Conservation (phyloP, 2,888 invertebrate species). For the Leucozona laternaria region DNA sequence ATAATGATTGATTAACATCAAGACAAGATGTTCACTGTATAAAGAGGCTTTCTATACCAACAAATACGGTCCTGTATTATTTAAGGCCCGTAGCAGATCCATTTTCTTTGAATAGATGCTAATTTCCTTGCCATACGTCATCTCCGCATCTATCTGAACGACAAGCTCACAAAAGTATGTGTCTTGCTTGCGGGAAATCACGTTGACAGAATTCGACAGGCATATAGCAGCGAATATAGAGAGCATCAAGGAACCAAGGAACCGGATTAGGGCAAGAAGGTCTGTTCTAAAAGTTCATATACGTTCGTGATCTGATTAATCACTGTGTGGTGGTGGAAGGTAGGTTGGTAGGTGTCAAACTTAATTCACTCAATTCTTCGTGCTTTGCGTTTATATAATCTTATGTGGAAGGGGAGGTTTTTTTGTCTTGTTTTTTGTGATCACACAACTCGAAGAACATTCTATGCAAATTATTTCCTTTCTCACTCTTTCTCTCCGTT, state of each 20-base stretch:
- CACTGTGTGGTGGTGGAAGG: slow-evolving; percentile 14
- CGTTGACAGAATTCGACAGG: slow-evolving; percentile 60
- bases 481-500: slow-evolving; percentile 8
- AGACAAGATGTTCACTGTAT: background rate
- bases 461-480: slow-evolving; percentile 68
- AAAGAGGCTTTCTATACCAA: background rate
- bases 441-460: background rate
- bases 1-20: background rate
- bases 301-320: slow-evolving; percentile 74
- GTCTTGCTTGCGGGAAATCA: slow-evolving; percentile 55
- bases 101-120: slow-evolving; percentile 73
- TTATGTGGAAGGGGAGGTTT: background rate
- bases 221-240: background rate
- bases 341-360: slow-evolving; percentile 47
- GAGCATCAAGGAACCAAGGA: slow-evolving; percentile 29
- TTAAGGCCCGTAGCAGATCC: slow-evolving; percentile 32
- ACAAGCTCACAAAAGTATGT: slow-evolving; percentile 49
- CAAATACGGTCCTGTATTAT: slow-evolving; percentile 1
- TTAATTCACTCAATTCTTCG: slow-evolving; percentile 67
- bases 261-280: slow-evolving; percentile 56
- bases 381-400: slow-evolving; percentile 10
- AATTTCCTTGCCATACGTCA: slow-evolving; percentile 70
- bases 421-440: background rate
- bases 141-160: slow-evolving; percentile 23
- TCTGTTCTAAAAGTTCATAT: slow-evolving; percentile 59